Evolutionary conservation across 2,888 invertebrate species (phyloP).

Genomic region (Cyclophora albipunctata): DNA sequence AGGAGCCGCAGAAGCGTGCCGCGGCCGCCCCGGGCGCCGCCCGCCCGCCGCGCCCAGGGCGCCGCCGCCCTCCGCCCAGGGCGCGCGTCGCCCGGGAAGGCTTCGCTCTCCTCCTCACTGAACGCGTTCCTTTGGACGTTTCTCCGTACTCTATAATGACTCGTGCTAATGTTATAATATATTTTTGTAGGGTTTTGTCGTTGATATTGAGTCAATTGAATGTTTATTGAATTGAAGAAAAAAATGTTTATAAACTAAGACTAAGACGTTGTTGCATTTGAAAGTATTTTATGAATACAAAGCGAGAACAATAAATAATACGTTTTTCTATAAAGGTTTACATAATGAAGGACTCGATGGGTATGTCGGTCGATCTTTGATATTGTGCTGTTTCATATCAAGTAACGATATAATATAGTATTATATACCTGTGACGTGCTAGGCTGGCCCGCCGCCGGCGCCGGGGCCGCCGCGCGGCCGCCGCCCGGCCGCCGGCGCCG

Average conservation of each 20-base stretch:
- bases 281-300: constrained; percentile 74
- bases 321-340: constrained; percentile 73
- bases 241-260: constrained; percentile 71
- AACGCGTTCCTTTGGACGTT: constrained; percentile 33
- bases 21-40: constrained; percentile 12
- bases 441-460: neutral
- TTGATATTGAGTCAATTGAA: constrained; percentile 74
- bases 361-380: constrained; percentile 55
- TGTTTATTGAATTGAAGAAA: constrained; percentile 71
- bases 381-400: constrained; percentile 65
- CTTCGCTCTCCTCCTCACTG: constrained; percentile 25
- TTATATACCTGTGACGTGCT: constrained; percentile 13
- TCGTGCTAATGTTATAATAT: constrained; percentile 71
- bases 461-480: neutral
- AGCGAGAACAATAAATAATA: constrained; percentile 68
- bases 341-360: constrained; percentile 59
- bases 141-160: constrained; percentile 51
- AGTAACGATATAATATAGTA: constrained; percentile 45
- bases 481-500: neutral
- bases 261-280: constrained; percentile 75
- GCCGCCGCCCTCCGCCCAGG: constrained; percentile 15
- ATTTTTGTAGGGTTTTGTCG: constrained; percentile 75
- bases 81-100: constrained; percentile 9
- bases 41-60: constrained; percentile 12
- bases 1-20: constrained; percentile 35